Evolutionary conservation across 37 sponge, comb jelly and placozoan genomes (phyloP).

Genomic region (Cliona cf. orientalis): DNA sequence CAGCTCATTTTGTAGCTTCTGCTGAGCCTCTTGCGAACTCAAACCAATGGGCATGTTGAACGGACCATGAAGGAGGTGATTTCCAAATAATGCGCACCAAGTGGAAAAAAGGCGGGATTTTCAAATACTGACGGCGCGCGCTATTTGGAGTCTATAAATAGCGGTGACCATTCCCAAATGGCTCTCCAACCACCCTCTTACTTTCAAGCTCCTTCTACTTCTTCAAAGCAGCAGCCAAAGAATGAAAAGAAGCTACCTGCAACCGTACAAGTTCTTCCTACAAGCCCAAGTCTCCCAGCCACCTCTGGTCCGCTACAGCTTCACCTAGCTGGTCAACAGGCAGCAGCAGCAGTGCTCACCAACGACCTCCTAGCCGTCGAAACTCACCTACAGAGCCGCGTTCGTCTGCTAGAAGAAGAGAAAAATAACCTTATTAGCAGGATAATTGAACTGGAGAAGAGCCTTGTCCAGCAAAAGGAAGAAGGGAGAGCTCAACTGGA

Average conservation of each 20-base stretch:
- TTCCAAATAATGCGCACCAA: neutral
- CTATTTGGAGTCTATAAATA: too few species aligned
- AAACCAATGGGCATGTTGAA: constrained; percentile 20
- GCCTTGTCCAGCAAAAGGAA: neutral
- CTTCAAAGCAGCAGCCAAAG: neutral
- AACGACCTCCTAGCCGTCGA: constrained; percentile 36
- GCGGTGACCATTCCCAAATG: neutral
- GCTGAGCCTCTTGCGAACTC: constrained; percentile 46
- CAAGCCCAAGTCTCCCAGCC: neutral
- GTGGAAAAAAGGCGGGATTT: too few species aligned
- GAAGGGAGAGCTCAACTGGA: neutral
- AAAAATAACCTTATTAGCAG: neutral
- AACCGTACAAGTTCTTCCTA: neutral
- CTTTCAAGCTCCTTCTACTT: constrained; percentile 25
- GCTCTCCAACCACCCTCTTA: constrained; percentile 40
- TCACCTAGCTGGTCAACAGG: too few species aligned
- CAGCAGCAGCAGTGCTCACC: constrained; percentile 17
- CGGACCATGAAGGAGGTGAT: neutral
- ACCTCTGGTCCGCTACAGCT: neutral
- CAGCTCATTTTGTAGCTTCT: constrained; percentile 11
- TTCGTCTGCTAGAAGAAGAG: constrained; percentile 26
- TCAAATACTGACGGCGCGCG: too few species aligned
- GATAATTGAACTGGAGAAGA: constrained; percentile 15
- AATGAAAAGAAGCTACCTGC: too few species aligned
- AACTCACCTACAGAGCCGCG: constrained; percentile 33